Percentiles rank a stretch among this genome's conserved stretches.
phyloP scores from a whole-genome alignment of 1,140 invertebrate genomes.

The Vollenhovia emeryi region DNA sequence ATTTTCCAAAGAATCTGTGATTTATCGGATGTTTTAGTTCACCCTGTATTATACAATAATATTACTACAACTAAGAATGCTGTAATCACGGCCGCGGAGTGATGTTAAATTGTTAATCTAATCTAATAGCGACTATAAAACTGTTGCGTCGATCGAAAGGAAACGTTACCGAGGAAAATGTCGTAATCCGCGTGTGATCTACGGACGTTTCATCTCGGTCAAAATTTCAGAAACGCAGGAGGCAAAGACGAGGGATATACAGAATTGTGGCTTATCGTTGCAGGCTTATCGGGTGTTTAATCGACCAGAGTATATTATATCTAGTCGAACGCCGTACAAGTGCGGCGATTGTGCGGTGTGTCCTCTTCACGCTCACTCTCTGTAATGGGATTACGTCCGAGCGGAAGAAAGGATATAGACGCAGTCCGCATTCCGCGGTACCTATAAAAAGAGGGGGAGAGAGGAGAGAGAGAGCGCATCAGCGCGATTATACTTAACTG shows the following conservation, averaged over 20 bases:
- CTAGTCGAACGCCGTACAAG: neutral
- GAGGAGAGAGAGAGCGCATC: neutral
- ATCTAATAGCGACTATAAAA: neutral
- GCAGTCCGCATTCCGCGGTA: constrained; percentile 20
- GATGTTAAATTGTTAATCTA: neutral
- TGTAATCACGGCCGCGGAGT: neutral
- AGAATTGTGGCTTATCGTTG: neutral
- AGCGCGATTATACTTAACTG: constrained; percentile 40
- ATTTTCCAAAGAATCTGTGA: too few relatives aligned
- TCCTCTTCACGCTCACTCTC: constrained; percentile 27
- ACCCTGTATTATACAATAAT: too few relatives aligned
- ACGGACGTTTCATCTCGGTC: neutral
- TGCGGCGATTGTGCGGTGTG: neutral
- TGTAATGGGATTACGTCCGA: constrained; percentile 33
- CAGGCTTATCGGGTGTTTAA: neutral
- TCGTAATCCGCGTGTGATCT: neutral
- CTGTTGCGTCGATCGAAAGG: neutral
- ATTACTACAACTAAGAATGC: neutral
- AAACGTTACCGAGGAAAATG: neutral
- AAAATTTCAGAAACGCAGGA: neutral
- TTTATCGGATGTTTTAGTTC: too few relatives aligned
- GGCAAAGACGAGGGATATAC: neutral
- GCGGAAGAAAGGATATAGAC: constrained; percentile 3
- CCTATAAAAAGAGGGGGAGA: neutral
- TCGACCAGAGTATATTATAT: neutral